Base-by-base conservation (phyloP, 2,888 invertebrate genomes). In the Aspidapion aeneum region DNA sequence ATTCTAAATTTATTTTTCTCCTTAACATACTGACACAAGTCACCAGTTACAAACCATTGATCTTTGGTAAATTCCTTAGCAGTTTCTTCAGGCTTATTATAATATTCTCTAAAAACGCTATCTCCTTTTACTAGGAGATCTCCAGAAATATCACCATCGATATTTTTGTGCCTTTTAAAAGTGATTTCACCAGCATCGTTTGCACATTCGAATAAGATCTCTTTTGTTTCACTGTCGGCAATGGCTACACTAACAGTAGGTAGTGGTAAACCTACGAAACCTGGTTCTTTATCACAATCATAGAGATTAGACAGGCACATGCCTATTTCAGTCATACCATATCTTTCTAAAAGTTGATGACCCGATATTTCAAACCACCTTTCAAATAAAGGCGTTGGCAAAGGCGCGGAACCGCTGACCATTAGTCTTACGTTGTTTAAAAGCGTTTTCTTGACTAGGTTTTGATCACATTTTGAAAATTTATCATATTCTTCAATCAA, bases 41-140 rank as follows among this genome's bases (percentile, higher is more conserved):
- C 95, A 2, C 94, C 96, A 0, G 97, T 96, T 71, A 89, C 90
- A 79, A 96, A 95, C 90, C 91, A 97, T 3, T 89, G 91, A 78
- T 93, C 93, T 0, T 77, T 72, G 0, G 91, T 90, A 79, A 94
- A 94, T 68, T 89, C 87, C 55, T 86, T 83, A 62, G 80, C 78
- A 0, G 90, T 91, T 48, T 85, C 87, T 68, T 87, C 84, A 0
- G 89, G 86, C 72, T 87, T 86, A 69, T 89, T 88, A 87, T 88
- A 93, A 78, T 96, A 96, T 71, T 89, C 87, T 72, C 79, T 82
- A 75, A 91, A 91, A 17, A 91, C 85, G 69, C 80, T 84, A 2
- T 86, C 85, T 18, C 90, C 88, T 77, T 84, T 85, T 1, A 90
- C 84, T 65, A 86, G 79, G 19, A 90, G 76, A 73, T 88, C 87